These are phyloP conservation scores for Hesperophylax magnus DNA, from an alignment of 1,140 invertebrate species.

Conservation along the genomic window DNA sequence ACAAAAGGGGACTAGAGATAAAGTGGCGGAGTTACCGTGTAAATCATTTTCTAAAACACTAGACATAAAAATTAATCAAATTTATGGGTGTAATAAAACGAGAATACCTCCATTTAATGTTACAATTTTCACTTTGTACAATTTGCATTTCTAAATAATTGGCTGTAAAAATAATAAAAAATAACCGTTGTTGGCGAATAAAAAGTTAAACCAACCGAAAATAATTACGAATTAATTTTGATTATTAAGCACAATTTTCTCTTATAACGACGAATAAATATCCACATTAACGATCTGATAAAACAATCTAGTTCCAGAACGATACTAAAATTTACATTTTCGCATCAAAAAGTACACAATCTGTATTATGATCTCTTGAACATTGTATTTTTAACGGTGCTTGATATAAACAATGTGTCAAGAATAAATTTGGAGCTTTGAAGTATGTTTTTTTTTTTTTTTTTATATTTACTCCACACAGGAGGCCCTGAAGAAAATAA, in stretches of 20 bases:
- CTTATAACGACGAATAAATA: constrained; percentile 26
- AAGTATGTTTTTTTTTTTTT: too few species aligned
- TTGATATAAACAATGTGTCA: constrained; percentile 11
- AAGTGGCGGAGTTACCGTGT: neutral
- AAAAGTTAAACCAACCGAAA: constrained; percentile 35
- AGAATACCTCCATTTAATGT: constrained; percentile 33
- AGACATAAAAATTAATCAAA: constrained; percentile 14
- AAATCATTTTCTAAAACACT: constrained; percentile 19
- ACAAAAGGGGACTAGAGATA: too few species aligned
- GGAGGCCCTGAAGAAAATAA: too few species aligned
- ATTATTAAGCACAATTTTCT: constrained; percentile 29
- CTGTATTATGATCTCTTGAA: constrained; percentile 20
- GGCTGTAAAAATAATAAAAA: constrained; percentile 39
- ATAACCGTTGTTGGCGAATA: constrained; percentile 36
- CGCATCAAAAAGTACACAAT: constrained; percentile 10
- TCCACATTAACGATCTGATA: constrained; percentile 36
- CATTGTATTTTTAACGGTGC: constrained; percentile 17
- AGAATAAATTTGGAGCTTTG: neutral
- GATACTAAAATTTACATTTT: constrained; percentile 36
- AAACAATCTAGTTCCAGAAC: constrained; percentile 8
- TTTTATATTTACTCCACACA: too few species aligned
- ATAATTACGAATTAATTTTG: constrained; percentile 41
- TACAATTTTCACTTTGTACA: constrained; percentile 37
- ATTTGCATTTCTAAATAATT: constrained; percentile 40
- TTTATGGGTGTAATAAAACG: constrained; percentile 30